Evolutionary conservation across 2,113 vertebrate genomes (phyloP), one percentile per base, ranked within the genome.

Genomic region (Seriola quinqueradiata): DNA sequence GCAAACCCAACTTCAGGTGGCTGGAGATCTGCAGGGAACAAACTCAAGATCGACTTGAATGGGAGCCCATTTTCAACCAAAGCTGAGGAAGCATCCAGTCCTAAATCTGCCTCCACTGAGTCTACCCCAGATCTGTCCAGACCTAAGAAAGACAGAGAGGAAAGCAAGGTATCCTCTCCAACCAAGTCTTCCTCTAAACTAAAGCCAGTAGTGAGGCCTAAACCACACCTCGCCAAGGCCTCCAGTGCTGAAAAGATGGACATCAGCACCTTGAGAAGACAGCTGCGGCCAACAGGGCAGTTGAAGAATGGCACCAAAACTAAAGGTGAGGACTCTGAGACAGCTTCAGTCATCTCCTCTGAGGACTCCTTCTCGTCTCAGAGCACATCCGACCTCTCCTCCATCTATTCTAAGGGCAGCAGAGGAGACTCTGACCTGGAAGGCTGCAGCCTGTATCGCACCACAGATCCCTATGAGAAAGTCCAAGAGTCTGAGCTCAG

Each of bases 221-320:
- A 99, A 92, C 98, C 98, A 0, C 96, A 99, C 44, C 92, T 99
- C 77, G 96, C 89, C 84, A 97, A 97, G 82, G 90, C 96, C 90
- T 97, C 70, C 96, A 98, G 91, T 96, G 96, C 97, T 36, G 98
- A 99, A 71, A 98, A 97, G 87, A 98, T 99, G 97, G 97, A 99
- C 88, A 99, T 99, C 86, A 97, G 97, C 94, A 98, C 96, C 88
- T 96, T 99, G 92, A 95, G 98, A 80, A 97, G 96, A 64, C 98
- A 99, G 79, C 94, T 99, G 77, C 95, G 97, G 52, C 98, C 97
- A 63, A 99, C 96, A 0, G 97, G 97, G 66, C 97, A 97, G 87
- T 95, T 99, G 59, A 97, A 97, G 77, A 97, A 97, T 3, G 95
- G 96, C 25, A 94, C 96, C 72, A 97, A 97, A 94, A 95, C 95